Conservation (phyloP, 53 echinoderm and acorn worm species). For the Crossaster papposus region DNA sequence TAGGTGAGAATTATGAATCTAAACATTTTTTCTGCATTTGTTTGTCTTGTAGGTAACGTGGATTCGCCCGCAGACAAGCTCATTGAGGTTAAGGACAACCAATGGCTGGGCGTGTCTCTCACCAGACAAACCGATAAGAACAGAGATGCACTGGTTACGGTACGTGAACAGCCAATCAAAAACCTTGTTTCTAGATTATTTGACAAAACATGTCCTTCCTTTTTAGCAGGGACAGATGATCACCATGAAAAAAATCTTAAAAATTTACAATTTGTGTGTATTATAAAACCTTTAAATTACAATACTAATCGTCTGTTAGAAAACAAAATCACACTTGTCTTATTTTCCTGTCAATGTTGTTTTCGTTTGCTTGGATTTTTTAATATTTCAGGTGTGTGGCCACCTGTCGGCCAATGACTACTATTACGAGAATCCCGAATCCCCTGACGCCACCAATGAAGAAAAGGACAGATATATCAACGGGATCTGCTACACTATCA, state of each 20-base stretch:
- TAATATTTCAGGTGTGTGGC: conserved; percentile 74
- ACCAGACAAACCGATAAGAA: conserved; percentile 68
- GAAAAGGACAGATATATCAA: conserved; percentile 61
- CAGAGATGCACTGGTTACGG: conserved; percentile 67
- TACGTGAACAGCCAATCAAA: conserved; percentile 44
- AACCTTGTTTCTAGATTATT: not conserved
- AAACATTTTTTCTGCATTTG: not conserved
- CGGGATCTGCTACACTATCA: conserved; percentile 86
- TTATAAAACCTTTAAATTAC: too few species aligned
- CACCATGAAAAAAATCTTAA: not conserved
- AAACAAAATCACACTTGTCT: too few species aligned
- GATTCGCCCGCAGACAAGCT: conserved; percentile 21
- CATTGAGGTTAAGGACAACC: conserved; percentile 81
- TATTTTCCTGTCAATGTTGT: not conserved
- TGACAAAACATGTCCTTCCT: not conserved
- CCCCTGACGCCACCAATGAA: conserved; percentile 12
- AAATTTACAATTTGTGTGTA: too few species aligned
- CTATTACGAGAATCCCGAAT: conserved; percentile 69
- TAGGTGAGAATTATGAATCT: not conserved
- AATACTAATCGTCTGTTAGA: too few species aligned
- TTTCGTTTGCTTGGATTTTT: not conserved
- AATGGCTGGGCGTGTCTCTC: conserved; percentile 92
- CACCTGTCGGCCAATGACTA: conserved; percentile 81
- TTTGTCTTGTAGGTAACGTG: conserved; percentile 69
- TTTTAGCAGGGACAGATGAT: not conserved